phyloP scores from a whole-genome alignment of 1,140 invertebrate species.

The Neocloeon triangulifer region DNA sequence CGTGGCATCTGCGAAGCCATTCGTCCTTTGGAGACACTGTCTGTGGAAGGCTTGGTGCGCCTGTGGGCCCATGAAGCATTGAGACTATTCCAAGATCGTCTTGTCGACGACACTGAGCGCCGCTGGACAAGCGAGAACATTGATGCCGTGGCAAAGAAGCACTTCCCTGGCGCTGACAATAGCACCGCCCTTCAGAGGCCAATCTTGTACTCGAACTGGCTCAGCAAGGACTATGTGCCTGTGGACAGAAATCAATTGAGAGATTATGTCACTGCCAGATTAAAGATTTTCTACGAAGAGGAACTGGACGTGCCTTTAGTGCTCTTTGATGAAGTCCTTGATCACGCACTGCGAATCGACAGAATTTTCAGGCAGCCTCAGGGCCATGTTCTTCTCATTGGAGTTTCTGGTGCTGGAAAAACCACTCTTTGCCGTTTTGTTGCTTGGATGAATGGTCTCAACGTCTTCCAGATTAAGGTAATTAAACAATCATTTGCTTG shows the following conservation, averaged over 20 bases:
- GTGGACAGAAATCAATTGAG: constrained; percentile 85
- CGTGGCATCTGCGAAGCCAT: constrained; percentile 98
- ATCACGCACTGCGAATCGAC: constrained; percentile 96
- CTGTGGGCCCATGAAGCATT: constrained; percentile 98
- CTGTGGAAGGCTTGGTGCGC: constrained; percentile 83
- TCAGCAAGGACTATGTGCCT: constrained; percentile 94
- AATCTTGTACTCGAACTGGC: constrained; percentile 96
- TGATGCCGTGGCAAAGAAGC: constrained; percentile 77
- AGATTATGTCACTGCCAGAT: constrained; percentile 88
- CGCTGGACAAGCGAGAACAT: constrained; percentile 98
- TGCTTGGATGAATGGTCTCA: constrained; percentile 98
- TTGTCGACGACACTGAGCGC: constrained; percentile 87
- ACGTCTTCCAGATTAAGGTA: constrained; percentile 91
- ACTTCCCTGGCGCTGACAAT: constrained; percentile 81
- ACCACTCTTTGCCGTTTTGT: constrained; percentile 97
- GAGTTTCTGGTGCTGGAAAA: constrained; percentile 94
- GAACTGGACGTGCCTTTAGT: constrained; percentile 96
- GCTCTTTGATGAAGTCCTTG: constrained; percentile 94
- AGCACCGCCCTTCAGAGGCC: constrained; percentile 71
- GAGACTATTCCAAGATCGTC: constrained; percentile 84
- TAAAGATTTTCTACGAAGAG: constrained; percentile 99
- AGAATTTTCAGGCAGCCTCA: constrained; percentile 97
- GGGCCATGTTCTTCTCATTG: constrained; percentile 88
- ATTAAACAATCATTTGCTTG: neutral
- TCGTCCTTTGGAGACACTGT: constrained; percentile 69